phyloP scores from a whole-genome alignment of 2,797 vertebrate species.

The Muscicapa comitata region DNA sequence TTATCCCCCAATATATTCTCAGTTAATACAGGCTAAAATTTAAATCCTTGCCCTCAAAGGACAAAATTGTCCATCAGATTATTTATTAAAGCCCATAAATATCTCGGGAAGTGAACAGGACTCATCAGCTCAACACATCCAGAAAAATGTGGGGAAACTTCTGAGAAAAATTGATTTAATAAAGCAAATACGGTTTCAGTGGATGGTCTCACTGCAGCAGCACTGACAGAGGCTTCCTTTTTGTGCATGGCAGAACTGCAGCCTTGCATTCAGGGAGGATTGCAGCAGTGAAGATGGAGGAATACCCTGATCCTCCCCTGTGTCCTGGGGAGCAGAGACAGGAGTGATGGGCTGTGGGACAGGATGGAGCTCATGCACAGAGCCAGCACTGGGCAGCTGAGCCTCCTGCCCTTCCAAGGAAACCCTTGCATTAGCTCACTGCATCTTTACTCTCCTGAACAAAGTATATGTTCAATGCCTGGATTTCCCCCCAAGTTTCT shows the following conservation, averaged over 20 bases:
- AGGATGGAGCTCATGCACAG: background rate
- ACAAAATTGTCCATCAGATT: background rate
- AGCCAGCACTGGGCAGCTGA: background rate
- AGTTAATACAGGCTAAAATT: background rate
- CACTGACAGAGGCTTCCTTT: background rate
- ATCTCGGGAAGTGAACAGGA: background rate
- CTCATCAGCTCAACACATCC: background rate
- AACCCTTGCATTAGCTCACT: background rate
- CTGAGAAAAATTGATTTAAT: conserved; percentile 2
- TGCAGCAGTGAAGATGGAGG: background rate
- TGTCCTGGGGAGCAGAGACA: background rate
- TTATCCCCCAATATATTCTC: background rate
- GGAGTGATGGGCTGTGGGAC: background rate
- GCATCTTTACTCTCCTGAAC: background rate
- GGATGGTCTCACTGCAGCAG: background rate
- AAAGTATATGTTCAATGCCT: rapidly evolving
- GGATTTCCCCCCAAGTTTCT: background rate
- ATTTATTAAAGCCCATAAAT: background rate
- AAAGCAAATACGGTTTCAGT: background rate
- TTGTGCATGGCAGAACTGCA: background rate
- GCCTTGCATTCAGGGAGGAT: background rate
- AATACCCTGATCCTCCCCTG: background rate
- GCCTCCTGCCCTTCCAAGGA: background rate
- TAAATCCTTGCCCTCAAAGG: background rate
- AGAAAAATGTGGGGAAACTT: background rate